Percentiles rank a stretch among this genome's conserved stretches.
Conservation (phyloP, 2,888 invertebrate genomes). For the Ophion obscuratus region DNA sequence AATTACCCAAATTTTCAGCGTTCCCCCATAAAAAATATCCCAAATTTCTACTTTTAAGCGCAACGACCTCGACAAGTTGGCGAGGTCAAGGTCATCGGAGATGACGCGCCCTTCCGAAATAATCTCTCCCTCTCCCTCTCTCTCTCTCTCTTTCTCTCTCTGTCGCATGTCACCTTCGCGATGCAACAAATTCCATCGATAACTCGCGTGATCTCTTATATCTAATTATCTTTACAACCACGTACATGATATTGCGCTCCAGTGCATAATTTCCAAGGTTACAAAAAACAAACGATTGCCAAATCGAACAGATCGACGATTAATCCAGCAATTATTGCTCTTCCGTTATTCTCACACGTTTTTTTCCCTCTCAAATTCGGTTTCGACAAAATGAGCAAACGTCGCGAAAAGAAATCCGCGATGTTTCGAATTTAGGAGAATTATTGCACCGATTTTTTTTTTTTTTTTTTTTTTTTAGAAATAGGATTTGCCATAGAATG, state of each 20-base stretch:
- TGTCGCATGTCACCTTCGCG: neutral
- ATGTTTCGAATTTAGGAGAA: neutral
- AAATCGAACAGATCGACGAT: neutral
- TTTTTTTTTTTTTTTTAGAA: neutral
- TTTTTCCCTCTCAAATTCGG: neutral
- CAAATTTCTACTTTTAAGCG: neutral
- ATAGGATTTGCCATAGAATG: neutral
- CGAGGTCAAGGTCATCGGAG: neutral
- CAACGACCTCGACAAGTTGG: neutral
- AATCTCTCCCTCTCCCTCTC: neutral
- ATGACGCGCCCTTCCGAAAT: neutral
- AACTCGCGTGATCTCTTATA: constrained; percentile 1
- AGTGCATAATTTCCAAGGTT: neutral
- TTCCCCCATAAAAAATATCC: neutral
- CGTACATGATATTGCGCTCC: neutral
- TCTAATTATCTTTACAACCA: constrained; percentile 22
- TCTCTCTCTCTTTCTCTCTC: neutral
- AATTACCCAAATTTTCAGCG: no score
- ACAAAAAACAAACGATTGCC: neutral
- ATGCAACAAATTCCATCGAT: neutral
- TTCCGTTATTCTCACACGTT: neutral
- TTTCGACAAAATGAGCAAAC: neutral
- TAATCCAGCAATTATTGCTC: neutral
- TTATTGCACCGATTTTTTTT: neutral
- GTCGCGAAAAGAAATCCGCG: neutral